Base-by-base conservation (phyloP, 2,888 invertebrate genomes). In the Aromia moschata region DNA sequence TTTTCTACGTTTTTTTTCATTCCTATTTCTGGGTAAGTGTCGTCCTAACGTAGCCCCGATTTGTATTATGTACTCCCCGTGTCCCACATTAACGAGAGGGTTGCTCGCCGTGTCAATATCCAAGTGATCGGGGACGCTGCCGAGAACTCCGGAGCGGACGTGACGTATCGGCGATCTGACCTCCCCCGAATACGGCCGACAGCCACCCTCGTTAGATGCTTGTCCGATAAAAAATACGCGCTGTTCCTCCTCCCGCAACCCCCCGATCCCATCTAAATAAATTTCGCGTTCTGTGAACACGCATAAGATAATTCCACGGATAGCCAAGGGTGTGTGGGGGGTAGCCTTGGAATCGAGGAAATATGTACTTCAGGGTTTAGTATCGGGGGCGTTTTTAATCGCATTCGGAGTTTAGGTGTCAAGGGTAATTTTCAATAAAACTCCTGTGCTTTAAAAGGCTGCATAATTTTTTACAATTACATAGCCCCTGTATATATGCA, bases 101-200 rank as follows among this genome's bases (percentile, higher is more conserved):
- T 67, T 64, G 62, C 62, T 62, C 62, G 61, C 45, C 69, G 69
- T 70, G 69, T 70, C 70, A 68, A 69, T 70, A 70, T 70, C 70
- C 66, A 68, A 69, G 68, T 67, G 65, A 74, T 71, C 70, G 65
- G 68, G 70, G 69, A 69, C 70, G 69, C 64, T 58, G 61, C 56
- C 64, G 65, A 64, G 69, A 68, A 67, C 70, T n/a, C n/a, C n/a
- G n/a, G n/a, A n/a, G 61, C 65, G 68, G 71, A 77, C 78, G 78
- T 78, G 78, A 77, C 78, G 74, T 78, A 78, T 78, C 78, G 77
- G 73, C 74, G 76, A 78, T 78, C 78, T 77, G 76, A 76, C 74
- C 76, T n/a, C n/a, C 69, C 65, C 67, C 67, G 69, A 69, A 60
- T 52, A 58, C 62, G 56, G 64, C 63, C 65, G 61, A 62, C 62